Evolutionary conservation across 2,888 invertebrate genomes (phyloP).

Genomic region (Gasteruption jaculator): DNA sequence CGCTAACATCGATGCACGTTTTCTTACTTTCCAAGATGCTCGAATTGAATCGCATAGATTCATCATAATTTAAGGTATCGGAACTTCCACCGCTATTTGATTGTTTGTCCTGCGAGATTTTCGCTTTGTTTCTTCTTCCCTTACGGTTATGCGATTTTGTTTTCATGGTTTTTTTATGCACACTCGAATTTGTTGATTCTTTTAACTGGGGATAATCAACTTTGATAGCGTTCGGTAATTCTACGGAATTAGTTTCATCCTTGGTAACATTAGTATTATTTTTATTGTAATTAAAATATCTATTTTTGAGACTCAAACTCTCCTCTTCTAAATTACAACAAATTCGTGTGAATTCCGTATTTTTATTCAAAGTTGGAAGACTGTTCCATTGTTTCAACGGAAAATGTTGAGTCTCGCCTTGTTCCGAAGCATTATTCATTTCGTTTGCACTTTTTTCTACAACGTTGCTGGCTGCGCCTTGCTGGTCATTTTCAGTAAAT

Average conservation of each 20-base stretch:
- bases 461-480: neutral
- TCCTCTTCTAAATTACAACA: no score
- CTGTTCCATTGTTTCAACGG: constrained; percentile 41
- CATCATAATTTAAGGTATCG: constrained; percentile 34
- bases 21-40: constrained; percentile 8
- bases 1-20: constrained; percentile 13
- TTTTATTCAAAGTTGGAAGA: constrained; percentile 34
- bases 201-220: constrained; percentile 36
- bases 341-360: constrained; percentile 14
- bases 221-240: constrained; percentile 38
- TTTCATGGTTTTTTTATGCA: constrained; percentile 21
- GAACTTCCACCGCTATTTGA: constrained; percentile 31
- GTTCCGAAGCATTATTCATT: no score
- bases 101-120: constrained; percentile 3
- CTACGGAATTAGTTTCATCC: constrained; percentile 11
- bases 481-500: neutral
- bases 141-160: constrained; percentile 19
- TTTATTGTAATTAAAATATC: no score
- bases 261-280: neutral
- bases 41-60: no score
- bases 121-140: constrained; percentile 11
- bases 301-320: constrained; percentile 1
- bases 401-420: constrained; percentile 1
- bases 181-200: constrained; percentile 13
- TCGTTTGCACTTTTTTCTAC: constrained; percentile 16